A percentile compares a stretch with the other conserved stretches of the same genome.
Conservation (phyloP, 2,888 invertebrate genomes). For the Clivina fossor region DNA sequence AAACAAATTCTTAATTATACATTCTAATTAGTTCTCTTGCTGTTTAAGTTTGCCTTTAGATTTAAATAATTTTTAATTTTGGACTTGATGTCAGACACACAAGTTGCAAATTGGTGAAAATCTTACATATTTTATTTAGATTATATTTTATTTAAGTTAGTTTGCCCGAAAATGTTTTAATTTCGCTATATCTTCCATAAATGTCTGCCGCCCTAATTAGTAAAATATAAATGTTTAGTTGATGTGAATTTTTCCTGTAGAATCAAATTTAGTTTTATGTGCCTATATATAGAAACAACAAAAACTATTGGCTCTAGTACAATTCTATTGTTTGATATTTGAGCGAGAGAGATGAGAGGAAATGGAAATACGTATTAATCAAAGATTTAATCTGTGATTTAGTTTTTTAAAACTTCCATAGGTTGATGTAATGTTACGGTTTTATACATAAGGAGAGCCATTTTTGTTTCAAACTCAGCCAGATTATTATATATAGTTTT, state of each 20-base stretch:
- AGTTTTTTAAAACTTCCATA: conserved; percentile 5
- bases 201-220: conserved; percentile 17
- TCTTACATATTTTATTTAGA: too few relatives aligned
- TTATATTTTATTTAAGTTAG: too few relatives aligned
- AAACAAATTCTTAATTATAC: too few relatives aligned
- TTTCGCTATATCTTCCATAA: conserved; percentile 24
- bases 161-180: conserved; percentile 6
- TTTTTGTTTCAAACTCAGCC: conserved; percentile 3
- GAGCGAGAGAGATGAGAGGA: too few relatives aligned
- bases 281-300: conserved; percentile 5
- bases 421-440: conserved; percentile 5
- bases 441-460: conserved; percentile 8
- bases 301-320: conserved; percentile 13
- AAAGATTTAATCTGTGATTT: conserved; percentile 25
- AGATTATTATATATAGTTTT: conserved; percentile 1
- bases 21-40: too few relatives aligned
- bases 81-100: too few relatives aligned
- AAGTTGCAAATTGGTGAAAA: too few relatives aligned
- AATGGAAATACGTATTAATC: conserved; percentile 17
- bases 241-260: conserved; percentile 13
- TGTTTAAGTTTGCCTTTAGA: too few relatives aligned
- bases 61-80: too few relatives aligned
- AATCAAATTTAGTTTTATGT: conserved; percentile 21
- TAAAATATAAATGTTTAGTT: conserved; percentile 23
- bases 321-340: too few relatives aligned